Conservation (phyloP, 92 coral and sea anemone genomes). For the Umimayanthus chanpuru region DNA sequence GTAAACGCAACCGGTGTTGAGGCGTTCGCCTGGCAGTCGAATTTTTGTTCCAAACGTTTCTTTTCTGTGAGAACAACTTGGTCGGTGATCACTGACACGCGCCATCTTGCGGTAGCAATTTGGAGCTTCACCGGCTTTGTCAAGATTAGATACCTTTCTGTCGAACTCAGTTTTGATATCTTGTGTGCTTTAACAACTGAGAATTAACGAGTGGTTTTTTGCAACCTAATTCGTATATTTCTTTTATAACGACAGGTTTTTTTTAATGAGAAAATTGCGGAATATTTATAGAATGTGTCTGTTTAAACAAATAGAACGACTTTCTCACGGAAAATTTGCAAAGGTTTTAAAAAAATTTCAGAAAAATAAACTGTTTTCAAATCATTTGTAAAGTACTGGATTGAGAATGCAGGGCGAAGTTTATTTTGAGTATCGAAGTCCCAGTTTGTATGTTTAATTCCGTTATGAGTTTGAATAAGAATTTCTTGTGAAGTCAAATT, state of each 20-base stretch:
- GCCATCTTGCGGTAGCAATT: too few relatives aligned
- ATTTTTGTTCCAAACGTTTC: too few relatives aligned
- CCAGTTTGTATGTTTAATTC: constrained; percentile 9
- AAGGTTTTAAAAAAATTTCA: background rate
- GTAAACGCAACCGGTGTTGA: too few relatives aligned
- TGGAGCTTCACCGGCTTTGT: background rate
- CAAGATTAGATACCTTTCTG: background rate
- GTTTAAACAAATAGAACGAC: background rate
- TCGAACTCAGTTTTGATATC: background rate
- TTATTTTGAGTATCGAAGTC: constrained; percentile 36
- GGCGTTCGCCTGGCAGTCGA: too few relatives aligned
- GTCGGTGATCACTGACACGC: too few relatives aligned
- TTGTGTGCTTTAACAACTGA: background rate
- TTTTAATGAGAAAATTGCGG: background rate
- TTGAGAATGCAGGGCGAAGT: background rate
- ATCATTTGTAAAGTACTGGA: constrained; percentile 10
- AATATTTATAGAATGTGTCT: constrained; percentile 26
- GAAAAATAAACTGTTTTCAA: constrained; percentile 2
- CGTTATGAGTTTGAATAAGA: background rate
- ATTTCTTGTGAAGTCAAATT: background rate
- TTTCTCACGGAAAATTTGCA: background rate
- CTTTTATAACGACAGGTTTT: constrained; percentile 3
- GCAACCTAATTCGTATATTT: constrained; percentile 10
- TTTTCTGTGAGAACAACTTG: too few relatives aligned
- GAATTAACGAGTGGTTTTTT: constrained; percentile 11